Conservation (phyloP, 2,797 vertebrate genomes). For the Mormyrus hasselquistii region DNA sequence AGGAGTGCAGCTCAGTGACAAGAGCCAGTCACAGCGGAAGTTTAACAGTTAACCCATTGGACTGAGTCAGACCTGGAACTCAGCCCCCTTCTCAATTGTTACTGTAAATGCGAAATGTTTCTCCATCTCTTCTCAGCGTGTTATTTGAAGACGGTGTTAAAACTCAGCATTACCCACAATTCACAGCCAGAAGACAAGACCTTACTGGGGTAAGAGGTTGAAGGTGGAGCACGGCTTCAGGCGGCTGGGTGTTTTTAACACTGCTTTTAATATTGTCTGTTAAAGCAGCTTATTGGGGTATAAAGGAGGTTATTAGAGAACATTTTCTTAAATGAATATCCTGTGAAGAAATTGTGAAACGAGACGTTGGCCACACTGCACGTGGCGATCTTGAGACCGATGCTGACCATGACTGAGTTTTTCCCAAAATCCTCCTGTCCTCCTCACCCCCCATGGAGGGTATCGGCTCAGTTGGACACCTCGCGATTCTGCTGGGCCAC, state of each 20-base stretch:
- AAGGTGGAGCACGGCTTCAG: background rate
- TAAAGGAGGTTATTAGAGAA: background rate
- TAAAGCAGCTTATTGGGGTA: background rate
- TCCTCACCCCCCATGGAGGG: background rate
- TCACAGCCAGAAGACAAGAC: background rate
- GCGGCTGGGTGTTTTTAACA: background rate
- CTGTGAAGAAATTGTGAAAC: background rate
- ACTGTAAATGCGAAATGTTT: background rate
- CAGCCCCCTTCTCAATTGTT: background rate
- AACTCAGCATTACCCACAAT: background rate
- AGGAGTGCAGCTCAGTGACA: background rate
- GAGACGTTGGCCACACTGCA: background rate
- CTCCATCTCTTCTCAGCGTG: background rate
- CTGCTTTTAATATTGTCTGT: background rate
- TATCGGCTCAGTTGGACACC: background rate
- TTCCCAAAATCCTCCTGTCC: background rate
- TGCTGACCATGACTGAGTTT: background rate
- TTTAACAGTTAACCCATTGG: background rate
- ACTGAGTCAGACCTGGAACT: conserved; percentile 6
- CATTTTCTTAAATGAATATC: background rate
- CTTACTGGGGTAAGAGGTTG: background rate
- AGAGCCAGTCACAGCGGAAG: background rate
- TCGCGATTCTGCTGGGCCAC: background rate
- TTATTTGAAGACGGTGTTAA: background rate
- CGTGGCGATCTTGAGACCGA: background rate